Evolutionary conservation across 2,797 vertebrate genomes (phyloP).

Genomic region (Falco cherrug): DNA sequence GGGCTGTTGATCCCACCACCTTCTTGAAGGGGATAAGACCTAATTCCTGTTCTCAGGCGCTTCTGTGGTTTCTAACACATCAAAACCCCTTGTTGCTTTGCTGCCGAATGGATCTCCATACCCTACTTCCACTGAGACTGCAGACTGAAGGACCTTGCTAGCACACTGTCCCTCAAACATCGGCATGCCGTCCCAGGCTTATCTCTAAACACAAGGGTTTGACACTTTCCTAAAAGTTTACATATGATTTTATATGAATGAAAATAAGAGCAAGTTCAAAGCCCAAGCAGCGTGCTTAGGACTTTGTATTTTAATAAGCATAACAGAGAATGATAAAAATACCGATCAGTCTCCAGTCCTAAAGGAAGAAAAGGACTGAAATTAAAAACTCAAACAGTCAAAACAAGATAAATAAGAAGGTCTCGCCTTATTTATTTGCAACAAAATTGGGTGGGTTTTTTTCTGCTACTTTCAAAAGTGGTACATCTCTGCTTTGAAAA

Average conservation of each 20-base stretch:
- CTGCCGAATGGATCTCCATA: background rate
- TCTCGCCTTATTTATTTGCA: background rate
- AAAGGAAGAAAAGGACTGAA: slow-evolving; percentile 1
- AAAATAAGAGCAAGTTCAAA: slow-evolving; percentile 66
- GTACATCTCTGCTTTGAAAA: background rate
- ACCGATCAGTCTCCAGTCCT: background rate
- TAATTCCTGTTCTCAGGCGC: background rate
- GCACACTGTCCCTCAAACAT: background rate
- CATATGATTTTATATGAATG: slow-evolving; percentile 34
- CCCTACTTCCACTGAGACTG: background rate
- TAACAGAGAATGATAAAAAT: background rate
- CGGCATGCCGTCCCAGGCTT: background rate
- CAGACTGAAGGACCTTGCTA: background rate
- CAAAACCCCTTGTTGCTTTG: background rate
- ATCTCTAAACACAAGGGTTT: background rate
- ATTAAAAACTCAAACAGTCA: background rate
- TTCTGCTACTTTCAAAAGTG: background rate
- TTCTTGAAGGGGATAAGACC: background rate
- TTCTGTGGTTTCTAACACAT: background rate
- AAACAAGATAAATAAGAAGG: background rate
- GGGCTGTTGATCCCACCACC: background rate
- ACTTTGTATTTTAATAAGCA: slow-evolving; percentile 35
- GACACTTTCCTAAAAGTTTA: slow-evolving; percentile 26
- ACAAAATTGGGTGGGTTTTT: background rate
- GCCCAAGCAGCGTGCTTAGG: background rate